Percentiles rank a stretch among this genome's conserved stretches.
These are phyloP conservation scores for Rotaria macrura DNA, from an alignment of 2,888 invertebrate species.

Conservation along the genomic window DNA sequence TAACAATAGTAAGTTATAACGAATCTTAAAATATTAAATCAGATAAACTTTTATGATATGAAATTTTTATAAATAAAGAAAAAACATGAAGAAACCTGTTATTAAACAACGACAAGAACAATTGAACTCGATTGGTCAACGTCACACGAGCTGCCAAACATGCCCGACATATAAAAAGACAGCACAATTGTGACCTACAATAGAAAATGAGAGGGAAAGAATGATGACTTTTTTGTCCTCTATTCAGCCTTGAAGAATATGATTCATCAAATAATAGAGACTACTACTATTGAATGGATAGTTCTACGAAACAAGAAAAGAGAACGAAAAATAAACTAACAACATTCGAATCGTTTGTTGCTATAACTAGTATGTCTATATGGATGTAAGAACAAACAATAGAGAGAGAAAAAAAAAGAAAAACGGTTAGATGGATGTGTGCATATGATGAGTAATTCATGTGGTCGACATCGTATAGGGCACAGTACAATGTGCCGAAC, in stretches of 20 bases:
- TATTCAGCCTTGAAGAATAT: not conserved
- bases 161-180: not conserved
- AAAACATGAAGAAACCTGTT: not conserved
- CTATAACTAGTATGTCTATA: not conserved
- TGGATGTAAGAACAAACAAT: not conserved
- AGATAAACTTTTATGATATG: not conserved
- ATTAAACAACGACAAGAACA: not conserved
- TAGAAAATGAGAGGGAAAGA: not conserved
- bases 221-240: not conserved
- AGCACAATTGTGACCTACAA: slow-evolving; percentile 8
- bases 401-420: not conserved
- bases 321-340: slow-evolving; percentile 3
- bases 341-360: not conserved
- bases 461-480: not conserved
- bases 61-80: not conserved
- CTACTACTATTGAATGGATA: not conserved
- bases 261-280: not conserved
- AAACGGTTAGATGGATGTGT: not conserved
- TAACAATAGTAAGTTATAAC: not conserved
- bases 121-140: slow-evolving; percentile 8
- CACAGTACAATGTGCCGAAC: slow-evolving; percentile 8
- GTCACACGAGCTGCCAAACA: slow-evolving; percentile 12
- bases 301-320: not conserved
- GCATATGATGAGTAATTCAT: not conserved
- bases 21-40: not conserved